Evolutionary conservation across 1,140 invertebrate genomes (phyloP), one percentile per base, ranked within the genome.

Genomic region (Euwallacea fornicatus): DNA sequence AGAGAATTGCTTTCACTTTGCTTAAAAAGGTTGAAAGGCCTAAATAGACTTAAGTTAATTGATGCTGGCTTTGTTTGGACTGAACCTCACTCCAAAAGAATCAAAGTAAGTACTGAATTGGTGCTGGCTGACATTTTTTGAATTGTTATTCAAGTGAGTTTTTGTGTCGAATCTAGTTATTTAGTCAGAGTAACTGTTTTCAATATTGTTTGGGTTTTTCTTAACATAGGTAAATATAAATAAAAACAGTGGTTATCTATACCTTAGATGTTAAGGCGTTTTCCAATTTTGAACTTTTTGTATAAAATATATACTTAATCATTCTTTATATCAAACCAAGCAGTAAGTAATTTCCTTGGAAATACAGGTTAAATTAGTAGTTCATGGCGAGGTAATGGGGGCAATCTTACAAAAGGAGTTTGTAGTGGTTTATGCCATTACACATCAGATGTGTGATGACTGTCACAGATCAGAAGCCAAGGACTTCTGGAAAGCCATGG

Each of bases 31-130:
- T 82, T 99, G 0, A 99, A 97, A 84, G 95, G 95, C 6, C 84
- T 98, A 0, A 94, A 91, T 76, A 90, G 91, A 81, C 92, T 98
- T 0, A 93, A 93, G 80, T 83, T 99, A 6, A 86, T 98, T 54
- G 97, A 99, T 88, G 98, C 98, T 61, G 90, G 91, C 7, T 99
- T 99, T 85, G 87, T 98, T 4, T 99, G 98, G 97, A 99, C 98
- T 43, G 98, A 99, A 80, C 96, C 98, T 66, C 98, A 99, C 86
- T 99, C 97, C 0, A 97, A 96, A 83, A 87, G 98, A 71, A 89
- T 99, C 41, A 99, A 99, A 85, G 76, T 77, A 59, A 15, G 53
- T 66, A 46, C 13, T 33, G 4, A 33, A 33, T 4, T 33, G 21
- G 21, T 33, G 21, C 21, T 2, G 1, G 21, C 4, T 33, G 21